phyloP scores from a whole-genome alignment of 2,797 vertebrate genomes.

The Manis pentadactyla region DNA sequence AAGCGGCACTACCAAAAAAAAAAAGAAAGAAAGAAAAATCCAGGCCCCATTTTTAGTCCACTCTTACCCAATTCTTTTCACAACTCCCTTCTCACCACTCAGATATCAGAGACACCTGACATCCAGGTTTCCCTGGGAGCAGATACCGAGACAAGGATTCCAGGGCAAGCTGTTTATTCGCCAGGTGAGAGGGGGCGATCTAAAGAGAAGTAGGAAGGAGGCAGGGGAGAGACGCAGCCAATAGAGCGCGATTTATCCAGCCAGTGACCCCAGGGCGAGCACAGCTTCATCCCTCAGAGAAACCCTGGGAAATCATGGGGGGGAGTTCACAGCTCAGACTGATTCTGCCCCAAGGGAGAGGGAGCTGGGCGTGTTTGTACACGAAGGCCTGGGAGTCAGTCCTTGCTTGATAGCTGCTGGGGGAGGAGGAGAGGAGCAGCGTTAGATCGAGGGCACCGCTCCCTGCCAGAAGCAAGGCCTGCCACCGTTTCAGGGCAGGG shows the following conservation, averaged over 20 bases:
- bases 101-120: not conserved
- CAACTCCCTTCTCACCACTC: not conserved
- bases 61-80: not conserved
- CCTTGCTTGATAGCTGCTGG: not conserved
- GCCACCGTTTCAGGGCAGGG: not conserved
- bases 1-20: not conserved
- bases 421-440: not conserved
- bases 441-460: not conserved
- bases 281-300: not conserved
- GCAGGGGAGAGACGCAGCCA: no score
- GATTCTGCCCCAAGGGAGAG: accelerated
- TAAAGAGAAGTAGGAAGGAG: not conserved
- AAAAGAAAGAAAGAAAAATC: not conserved
- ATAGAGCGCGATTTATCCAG: not conserved
- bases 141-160: not conserved
- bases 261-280: accelerated
- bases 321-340: not conserved
- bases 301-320: not conserved
- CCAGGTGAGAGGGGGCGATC: not conserved
- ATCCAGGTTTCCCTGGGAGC: not conserved
- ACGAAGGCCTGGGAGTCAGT: not conserved
- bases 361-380: not conserved
- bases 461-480: not conserved
- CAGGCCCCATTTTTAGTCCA: not conserved
- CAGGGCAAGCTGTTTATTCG: not conserved